Evolutionary conservation across 2,888 invertebrate genomes (phyloP), one percentile per base, ranked within the genome.

Genomic region (Tenthredo mesomela): DNA sequence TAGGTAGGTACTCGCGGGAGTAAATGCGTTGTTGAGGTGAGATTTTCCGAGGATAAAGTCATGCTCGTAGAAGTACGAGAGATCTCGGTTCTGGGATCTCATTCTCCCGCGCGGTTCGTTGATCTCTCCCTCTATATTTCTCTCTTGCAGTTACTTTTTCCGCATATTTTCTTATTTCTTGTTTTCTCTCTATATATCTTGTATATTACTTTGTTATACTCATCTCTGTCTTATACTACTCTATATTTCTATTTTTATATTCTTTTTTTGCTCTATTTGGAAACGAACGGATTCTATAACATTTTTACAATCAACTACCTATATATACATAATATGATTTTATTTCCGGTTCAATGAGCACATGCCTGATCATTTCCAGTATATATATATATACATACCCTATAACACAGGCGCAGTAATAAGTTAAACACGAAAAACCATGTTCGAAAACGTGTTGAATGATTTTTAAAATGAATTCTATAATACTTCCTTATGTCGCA

Each of bases 41-140:
- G 77, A 77, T 77, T 54, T 77, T 77, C 77, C 54, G n/a, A 12
- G 77, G 77, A 77, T 77, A 77, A 77, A 77, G 77, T 77, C 77
- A 77, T 33, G 54, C 50, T 77, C 50, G 77, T 54, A 77, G 33
- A 77, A 50, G n/a, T n/a, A n/a, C 77, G 21, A 47, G 43, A 12
- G 77, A 77, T 77, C 77, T 77, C 12, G 77, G n/a, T 54, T 54
- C 33, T 50, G 29, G 54, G 77, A 77, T 77, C 77, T 54, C 77
- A 50, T 77, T 77, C 54, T 33, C 54, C 54, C n/a, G n/a, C 50
- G 77, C 50, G 77, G 77, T 77, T 77, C 77, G 77, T 77, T 54
- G 77, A 77, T 54, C 73, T 73, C 73, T 73, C 25, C 25, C 40
- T 73, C 37, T 29, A 25, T 29, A 25, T 29, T 21, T 47, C 73